Evolutionary conservation across 2,797 vertebrate genomes (phyloP).

Genomic region (Mycteria americana): DNA sequence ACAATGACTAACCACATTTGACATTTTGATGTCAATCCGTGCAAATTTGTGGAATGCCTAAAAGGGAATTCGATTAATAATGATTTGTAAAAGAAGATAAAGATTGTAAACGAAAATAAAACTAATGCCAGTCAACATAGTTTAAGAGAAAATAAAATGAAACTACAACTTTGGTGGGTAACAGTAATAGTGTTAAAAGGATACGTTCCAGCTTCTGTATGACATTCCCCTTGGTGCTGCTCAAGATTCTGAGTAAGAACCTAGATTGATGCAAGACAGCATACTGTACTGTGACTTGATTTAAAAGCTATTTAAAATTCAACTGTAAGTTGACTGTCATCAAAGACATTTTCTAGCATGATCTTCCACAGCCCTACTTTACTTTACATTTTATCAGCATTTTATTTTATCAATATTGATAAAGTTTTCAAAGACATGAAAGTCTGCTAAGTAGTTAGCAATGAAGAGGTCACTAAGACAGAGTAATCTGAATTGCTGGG

Average conservation of each 20-base stretch:
- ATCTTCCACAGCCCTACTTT: background rate
- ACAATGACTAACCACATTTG: background rate
- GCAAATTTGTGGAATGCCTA: background rate
- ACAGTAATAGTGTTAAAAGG: background rate
- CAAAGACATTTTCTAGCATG: background rate
- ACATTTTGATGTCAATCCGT: background rate
- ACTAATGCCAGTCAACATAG: background rate
- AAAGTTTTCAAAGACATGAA: background rate
- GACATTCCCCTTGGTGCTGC: background rate
- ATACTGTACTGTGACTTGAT: background rate
- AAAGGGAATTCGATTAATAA: background rate
- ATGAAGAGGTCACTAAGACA: background rate
- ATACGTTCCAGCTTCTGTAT: background rate
- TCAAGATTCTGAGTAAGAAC: background rate
- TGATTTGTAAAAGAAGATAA: background rate
- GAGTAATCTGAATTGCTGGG: background rate
- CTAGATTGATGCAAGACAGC: background rate
- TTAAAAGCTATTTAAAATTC: background rate
- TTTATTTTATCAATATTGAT: background rate
- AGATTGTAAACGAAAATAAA: too few species aligned
- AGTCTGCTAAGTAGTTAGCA: background rate
- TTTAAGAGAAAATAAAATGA: background rate
- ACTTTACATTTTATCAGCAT: background rate
- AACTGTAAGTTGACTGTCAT: background rate
- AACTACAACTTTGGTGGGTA: background rate